Conservation (phyloP, 2,113 vertebrate genomes). For the Octodon degus region DNA sequence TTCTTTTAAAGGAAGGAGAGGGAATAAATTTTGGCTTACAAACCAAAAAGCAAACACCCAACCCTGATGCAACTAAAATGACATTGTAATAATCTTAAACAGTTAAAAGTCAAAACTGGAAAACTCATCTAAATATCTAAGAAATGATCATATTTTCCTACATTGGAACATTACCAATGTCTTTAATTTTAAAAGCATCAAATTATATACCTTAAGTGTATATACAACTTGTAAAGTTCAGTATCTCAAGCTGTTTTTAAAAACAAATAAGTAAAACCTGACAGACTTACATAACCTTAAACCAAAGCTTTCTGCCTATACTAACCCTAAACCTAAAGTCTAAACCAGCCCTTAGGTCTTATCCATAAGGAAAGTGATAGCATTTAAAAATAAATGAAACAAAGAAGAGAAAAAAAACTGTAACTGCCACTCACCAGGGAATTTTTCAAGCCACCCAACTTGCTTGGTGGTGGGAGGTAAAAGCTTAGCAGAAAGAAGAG, state of each 20-base stretch:
- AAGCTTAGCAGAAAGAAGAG: background rate
- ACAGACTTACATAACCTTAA: conserved; percentile 2
- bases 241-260: background rate
- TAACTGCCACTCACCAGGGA: background rate
- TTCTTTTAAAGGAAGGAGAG: background rate
- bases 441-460: background rate
- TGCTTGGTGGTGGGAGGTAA: background rate
- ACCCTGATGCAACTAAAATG: background rate
- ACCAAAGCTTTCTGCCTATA: background rate
- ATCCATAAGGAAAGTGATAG: background rate
- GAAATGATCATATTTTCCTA: conserved; percentile 11
- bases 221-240: background rate
- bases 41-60: conserved; percentile 53
- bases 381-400: background rate
- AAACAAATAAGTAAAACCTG: background rate
- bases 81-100: background rate
- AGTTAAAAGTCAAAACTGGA: background rate
- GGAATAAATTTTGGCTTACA: background rate
- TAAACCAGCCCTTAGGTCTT: background rate
- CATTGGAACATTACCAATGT: background rate
- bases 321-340: background rate
- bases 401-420: background rate
- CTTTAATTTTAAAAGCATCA: background rate
- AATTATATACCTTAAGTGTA: background rate
- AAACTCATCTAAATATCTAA: conserved; percentile 23